Base-by-base conservation (phyloP, 2,888 invertebrate species). In the Adela reaumurella region DNA sequence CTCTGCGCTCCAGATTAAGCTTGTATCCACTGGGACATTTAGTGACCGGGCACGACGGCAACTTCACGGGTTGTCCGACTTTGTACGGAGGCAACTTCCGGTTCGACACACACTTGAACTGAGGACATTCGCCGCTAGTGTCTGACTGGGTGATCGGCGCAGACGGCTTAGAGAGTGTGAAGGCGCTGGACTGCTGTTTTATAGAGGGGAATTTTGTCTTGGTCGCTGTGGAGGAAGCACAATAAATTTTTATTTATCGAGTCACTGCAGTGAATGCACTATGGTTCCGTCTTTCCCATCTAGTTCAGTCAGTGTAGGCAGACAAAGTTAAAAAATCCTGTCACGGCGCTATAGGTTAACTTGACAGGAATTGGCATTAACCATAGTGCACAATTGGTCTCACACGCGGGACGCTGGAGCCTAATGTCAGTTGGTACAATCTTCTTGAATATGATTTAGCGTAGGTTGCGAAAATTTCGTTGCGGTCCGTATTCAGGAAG, bases 11-110 rank as follows among this genome's bases (percentile, higher is more conserved):
- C 51, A 82, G 58, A 46, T 73, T 76, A 1, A 85, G 65, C 6
- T 76, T 68, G 61, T 87, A 88, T 1, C 79, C 80, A n/a, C n/a
- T n/a, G n/a, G 87, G 88, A 57, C 90, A 90, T 10, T 59, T 55
- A 2, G 78, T 72, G 6, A 76, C 62, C 0, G 80, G 73, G 57
- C 84, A 84, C 0, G 57, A 45, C 1, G 60, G 35, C n/a, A 55
- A 54, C 1, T 74, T 65, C 2, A 61, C 57, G 0, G 60, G 57
- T 0, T 64, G 63, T 0, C 64, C 65, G 42, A 45, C 1, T 4
- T 46, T 48, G 4, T 72, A 69, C 11, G 56, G 54, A 46, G 77
- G 76, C 0, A 80, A 76, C 1, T 80, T 81, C 50, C 79, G 70
- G 8, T 59, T 58, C 1, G 82, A 77, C 10, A 81, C 63, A 58